Percentiles rank a stretch among this genome's conserved stretches.
Conservation (phyloP, 2,797 vertebrate genomes). For the Smutsia temminckii region DNA sequence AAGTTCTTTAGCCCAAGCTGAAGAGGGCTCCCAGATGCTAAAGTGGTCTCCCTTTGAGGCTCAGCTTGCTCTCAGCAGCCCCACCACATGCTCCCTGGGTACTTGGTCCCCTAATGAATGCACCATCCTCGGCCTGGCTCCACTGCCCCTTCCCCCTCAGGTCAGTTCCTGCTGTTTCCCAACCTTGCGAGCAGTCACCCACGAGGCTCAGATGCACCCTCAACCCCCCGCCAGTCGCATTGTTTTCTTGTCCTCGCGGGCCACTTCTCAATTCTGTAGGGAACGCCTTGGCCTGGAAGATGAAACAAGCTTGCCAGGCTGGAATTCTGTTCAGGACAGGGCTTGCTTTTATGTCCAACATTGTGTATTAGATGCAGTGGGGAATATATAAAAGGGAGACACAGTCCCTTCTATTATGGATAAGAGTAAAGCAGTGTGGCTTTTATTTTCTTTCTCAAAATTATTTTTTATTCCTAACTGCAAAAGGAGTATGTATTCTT, state of each 20-base stretch:
- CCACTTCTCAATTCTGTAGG: not conserved
- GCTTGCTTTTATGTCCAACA: constrained; percentile 11
- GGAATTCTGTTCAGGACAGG: not conserved
- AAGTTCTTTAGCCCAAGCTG: not conserved
- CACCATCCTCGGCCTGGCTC: not conserved
- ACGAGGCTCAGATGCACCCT: not conserved
- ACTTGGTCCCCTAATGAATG: constrained; percentile 29
- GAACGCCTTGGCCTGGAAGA: constrained; percentile 20
- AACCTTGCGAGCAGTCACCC: not conserved
- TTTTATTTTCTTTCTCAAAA: constrained; percentile 38
- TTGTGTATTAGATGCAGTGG: not conserved
- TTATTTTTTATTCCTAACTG: constrained; percentile 15
- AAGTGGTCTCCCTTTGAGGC: not conserved
- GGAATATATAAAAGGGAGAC: not conserved
- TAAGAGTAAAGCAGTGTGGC: not conserved
- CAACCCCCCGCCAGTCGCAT: not conserved
- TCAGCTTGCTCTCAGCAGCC: not conserved
- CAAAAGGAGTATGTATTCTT: constrained; percentile 31
- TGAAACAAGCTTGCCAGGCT: not conserved
- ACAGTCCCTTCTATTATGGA: not conserved
- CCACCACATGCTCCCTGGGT: constrained; percentile 49
- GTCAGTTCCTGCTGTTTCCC: not conserved
- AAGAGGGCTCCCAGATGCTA: constrained; percentile 53
- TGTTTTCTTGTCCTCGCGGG: not conserved
- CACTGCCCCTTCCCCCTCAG: not conserved